Evolutionary conservation across 2,797 vertebrate genomes (phyloP).

Genomic region (Pangasius djambal): DNA sequence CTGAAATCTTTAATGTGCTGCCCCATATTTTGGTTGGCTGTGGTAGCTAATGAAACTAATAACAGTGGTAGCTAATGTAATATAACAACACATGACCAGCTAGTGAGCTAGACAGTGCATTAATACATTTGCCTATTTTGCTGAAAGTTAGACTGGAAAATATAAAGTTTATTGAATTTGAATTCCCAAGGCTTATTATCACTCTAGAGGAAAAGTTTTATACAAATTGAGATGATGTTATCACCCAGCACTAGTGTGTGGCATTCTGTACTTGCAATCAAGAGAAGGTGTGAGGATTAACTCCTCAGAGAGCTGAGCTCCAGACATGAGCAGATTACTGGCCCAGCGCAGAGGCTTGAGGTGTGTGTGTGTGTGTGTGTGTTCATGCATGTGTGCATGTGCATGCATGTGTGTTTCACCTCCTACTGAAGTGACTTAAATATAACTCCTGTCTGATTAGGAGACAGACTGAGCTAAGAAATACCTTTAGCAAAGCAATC

Average conservation of each 20-base stretch:
- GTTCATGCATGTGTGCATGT: background rate
- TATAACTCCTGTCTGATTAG: background rate
- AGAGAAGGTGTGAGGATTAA: conserved; percentile 45
- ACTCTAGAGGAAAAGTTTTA: background rate
- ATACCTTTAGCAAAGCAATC: background rate
- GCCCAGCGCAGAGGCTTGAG: background rate
- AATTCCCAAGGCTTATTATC: background rate
- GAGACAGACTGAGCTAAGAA: background rate
- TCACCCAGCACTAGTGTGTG: background rate
- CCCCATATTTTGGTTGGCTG: background rate
- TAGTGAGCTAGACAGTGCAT: background rate
- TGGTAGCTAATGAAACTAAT: background rate
- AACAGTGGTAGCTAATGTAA: background rate
- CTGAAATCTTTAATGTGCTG: background rate
- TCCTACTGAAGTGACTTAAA: conserved; percentile 3
- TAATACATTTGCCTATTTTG: background rate
- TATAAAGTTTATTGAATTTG: background rate
- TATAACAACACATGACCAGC: background rate
- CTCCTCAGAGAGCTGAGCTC: conserved; percentile 12
- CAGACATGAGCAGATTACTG: conserved; percentile 36
- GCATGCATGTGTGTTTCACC: background rate
- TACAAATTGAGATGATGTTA: background rate
- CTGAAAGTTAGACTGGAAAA: background rate
- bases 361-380: conserved; percentile 1
- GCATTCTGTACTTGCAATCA: background rate